Base-by-base conservation (phyloP, 1,140 invertebrate species). In the Rhopalosiphum maidis region DNA sequence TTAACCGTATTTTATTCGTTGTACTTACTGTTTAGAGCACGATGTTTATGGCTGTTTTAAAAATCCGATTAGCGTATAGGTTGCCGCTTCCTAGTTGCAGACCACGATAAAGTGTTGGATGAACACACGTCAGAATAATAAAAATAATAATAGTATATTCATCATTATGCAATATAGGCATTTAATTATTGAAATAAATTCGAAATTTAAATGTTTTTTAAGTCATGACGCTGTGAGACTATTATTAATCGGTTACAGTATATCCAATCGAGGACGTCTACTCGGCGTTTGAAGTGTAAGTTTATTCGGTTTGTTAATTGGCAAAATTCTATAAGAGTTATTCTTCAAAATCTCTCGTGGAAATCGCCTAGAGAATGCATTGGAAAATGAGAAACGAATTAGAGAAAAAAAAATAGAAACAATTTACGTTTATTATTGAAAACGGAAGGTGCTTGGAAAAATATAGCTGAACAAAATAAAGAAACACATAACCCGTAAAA, bases 1-100 rank as follows among this genome's bases (percentile, higher is more conserved):
- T 48, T 88, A 88, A 88, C 46, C 21, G 86, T 48, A 51, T 88
- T 88, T 88, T 88, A 51, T 88, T 48, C 86, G 86, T 9, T 85
- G 30, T 85, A 85, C 23, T 41, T 23, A 23, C 43, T 43, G 43
- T 87, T 83, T 37, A 43, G 41, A 15, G 25, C 43, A n/a, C 85
- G 15, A 46, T 46, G 25, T 87, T 87, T 46, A 87, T n/a, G 4
- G 85, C 25, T 43, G 23, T 87, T 87, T 37, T 37, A 22, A 82
- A 82, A 82, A 82, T 82, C 37, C 77, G n/a, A 82, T 82, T 82
- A 37, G n/a, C 21, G 21, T 8, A 37, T 37, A 18, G 77, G 77
- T 82, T 15, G n/a, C 35, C 3, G 48, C 25, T 60, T 60, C 9
- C 3, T 68, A 3, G 60, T 68, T 30, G 60, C 60, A 30, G 30